phyloP scores from a whole-genome alignment of 2,113 vertebrate genomes.

The Butorides virescens region DNA sequence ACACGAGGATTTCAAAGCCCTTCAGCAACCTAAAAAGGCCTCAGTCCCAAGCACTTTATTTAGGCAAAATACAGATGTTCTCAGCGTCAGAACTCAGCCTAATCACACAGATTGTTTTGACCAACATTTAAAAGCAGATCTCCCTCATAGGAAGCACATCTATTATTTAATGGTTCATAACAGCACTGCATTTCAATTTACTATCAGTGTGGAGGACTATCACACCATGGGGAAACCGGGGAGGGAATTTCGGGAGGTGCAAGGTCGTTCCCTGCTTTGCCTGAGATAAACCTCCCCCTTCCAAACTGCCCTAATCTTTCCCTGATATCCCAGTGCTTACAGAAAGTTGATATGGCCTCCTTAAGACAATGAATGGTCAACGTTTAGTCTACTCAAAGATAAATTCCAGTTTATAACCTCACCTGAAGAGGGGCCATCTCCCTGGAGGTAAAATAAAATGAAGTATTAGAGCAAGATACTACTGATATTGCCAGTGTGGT shows the following conservation, averaged over 20 bases:
- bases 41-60: neutral
- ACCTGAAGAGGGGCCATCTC: neutral
- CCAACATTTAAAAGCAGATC: neutral
- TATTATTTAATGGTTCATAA: neutral
- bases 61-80: neutral
- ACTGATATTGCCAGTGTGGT: neutral
- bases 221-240: neutral
- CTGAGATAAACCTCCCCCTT: neutral
- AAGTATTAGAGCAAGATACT: neutral
- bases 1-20: neutral
- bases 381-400: neutral
- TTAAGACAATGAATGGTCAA: neutral
- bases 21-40: neutral
- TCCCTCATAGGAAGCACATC: neutral
- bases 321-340: neutral
- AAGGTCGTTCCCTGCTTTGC: neutral
- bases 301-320: neutral
- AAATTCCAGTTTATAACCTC: neutral
- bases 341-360: neutral
- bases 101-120: neutral
- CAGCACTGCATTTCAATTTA: neutral
- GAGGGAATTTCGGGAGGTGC: neutral
- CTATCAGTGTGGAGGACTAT: neutral
- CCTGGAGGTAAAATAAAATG: neutral
- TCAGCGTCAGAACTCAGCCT: neutral